These are phyloP conservation scores for Drosophila demipolita DNA, from an alignment of 2,888 invertebrate species.

Conservation along the genomic window DNA sequence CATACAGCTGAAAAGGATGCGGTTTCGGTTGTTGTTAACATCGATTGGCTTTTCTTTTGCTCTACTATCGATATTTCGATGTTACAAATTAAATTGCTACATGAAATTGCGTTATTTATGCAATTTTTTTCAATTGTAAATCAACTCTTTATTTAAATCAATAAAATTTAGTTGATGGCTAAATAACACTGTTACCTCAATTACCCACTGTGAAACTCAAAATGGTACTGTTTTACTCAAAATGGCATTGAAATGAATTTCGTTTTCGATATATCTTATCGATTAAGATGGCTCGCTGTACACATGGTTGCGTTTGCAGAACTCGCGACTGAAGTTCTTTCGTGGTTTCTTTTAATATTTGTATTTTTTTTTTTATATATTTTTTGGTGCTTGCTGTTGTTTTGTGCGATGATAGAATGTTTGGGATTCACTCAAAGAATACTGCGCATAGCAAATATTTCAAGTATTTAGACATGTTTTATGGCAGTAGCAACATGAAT, in stretches of 20 bases:
- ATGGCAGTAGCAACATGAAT: constrained; percentile 65
- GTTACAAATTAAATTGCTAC: too few species aligned
- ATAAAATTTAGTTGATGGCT: too few species aligned
- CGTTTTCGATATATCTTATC: constrained; percentile 14
- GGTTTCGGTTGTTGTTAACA: constrained; percentile 30
- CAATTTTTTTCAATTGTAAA: not conserved
- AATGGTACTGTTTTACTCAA: constrained; percentile 17
- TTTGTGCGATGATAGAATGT: constrained; percentile 41
- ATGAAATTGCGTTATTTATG: too few species aligned
- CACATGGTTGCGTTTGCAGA: constrained; percentile 15
- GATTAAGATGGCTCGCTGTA: not conserved
- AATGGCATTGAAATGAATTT: not conserved
- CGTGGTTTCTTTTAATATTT: not conserved
- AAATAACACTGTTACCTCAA: not conserved
- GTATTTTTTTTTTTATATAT: not conserved
- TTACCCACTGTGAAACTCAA: constrained; percentile 19
- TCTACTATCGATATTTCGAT: constrained; percentile 30
- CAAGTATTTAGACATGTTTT: constrained; percentile 61
- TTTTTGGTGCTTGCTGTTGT: constrained; percentile 12
- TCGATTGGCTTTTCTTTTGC: constrained; percentile 16
- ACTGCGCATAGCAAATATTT: constrained; percentile 52
- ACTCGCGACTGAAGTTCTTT: not conserved
- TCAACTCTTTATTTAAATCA: not conserved
- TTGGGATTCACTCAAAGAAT: constrained; percentile 44
- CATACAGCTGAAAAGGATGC: constrained; percentile 55